phyloP scores from a whole-genome alignment of 2,888 invertebrate species.

The Scelioninae gen. 1 region DNA sequence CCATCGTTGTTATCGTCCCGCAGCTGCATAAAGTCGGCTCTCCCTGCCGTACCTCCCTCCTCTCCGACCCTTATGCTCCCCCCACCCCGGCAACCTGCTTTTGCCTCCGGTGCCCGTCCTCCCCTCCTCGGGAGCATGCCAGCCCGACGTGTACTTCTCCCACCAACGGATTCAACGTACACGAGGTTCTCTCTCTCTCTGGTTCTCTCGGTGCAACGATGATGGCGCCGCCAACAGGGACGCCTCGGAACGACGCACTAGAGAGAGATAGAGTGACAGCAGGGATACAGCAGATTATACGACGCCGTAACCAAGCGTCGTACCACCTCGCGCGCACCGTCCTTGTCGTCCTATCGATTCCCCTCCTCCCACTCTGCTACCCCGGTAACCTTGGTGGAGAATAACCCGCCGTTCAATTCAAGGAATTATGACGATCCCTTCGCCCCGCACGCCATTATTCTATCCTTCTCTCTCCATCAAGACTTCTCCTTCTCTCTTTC shows the following conservation, averaged over 20 bases:
- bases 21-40: conserved; percentile 85
- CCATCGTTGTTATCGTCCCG: conserved; percentile 85
- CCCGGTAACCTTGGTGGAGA: conserved; percentile 83
- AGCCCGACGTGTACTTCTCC: conserved; percentile 68
- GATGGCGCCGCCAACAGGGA: conserved; percentile 73
- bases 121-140: conserved; percentile 50
- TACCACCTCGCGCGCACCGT: conserved; percentile 70
- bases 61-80: conserved; percentile 68
- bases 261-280: conserved; percentile 29
- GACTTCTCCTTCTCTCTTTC: conserved; percentile 42
- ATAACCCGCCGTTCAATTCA: conserved; percentile 84
- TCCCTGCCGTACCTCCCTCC: conserved; percentile 75
- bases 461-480: conserved; percentile 58
- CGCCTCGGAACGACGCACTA: conserved; percentile 65
- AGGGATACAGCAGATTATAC: too few species aligned
- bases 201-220: too few species aligned
- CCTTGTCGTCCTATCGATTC: conserved; percentile 78
- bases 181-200: conserved; percentile 55
- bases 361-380: conserved; percentile 63
- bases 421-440: conserved; percentile 83
- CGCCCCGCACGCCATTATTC: conserved; percentile 73
- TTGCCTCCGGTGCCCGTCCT: conserved; percentile 56
- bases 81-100: conserved; percentile 63
- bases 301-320: conserved; percentile 40
- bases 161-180: conserved; percentile 51